Evolutionary conservation across 2,888 invertebrate genomes (phyloP).

Genomic region (Camponotus fellah): DNA sequence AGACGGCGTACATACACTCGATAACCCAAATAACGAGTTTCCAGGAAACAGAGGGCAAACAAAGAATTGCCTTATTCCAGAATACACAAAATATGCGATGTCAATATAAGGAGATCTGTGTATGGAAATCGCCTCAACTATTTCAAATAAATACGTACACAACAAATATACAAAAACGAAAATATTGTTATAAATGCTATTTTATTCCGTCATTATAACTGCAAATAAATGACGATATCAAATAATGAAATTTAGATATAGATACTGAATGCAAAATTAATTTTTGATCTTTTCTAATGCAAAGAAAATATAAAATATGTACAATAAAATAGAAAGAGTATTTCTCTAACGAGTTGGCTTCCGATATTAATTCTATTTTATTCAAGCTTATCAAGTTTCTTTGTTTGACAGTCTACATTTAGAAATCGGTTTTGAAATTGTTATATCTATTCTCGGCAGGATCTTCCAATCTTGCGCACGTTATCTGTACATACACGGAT

Average conservation of each 20-base stretch:
- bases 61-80: constrained; percentile 37
- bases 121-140: not conserved
- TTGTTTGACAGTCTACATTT: not conserved
- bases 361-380: too few species aligned
- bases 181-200: constrained; percentile 2
- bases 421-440: constrained; percentile 1
- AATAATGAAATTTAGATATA: not conserved
- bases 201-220: not conserved
- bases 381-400: not conserved
- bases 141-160: not conserved
- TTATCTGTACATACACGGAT: not conserved
- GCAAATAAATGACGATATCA: not conserved
- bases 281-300: not conserved
- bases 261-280: not conserved
- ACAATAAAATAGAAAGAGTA: too few species aligned
- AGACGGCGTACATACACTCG: constrained; percentile 59
- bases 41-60: constrained; percentile 65
- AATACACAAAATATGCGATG: constrained; percentile 3
- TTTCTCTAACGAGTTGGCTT: too few species aligned
- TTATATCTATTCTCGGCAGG: constrained; percentile 14
- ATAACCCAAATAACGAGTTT: constrained; percentile 76
- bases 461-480: constrained; percentile 40
- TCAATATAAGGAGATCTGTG: not conserved
- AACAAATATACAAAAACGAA: not conserved
- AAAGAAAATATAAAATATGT: not conserved